Percentiles rank a stretch among this genome's conserved stretches.
These are phyloP conservation scores for Cettia cetti DNA, from an alignment of 2,113 vertebrate genomes.

Conservation along the genomic window DNA sequence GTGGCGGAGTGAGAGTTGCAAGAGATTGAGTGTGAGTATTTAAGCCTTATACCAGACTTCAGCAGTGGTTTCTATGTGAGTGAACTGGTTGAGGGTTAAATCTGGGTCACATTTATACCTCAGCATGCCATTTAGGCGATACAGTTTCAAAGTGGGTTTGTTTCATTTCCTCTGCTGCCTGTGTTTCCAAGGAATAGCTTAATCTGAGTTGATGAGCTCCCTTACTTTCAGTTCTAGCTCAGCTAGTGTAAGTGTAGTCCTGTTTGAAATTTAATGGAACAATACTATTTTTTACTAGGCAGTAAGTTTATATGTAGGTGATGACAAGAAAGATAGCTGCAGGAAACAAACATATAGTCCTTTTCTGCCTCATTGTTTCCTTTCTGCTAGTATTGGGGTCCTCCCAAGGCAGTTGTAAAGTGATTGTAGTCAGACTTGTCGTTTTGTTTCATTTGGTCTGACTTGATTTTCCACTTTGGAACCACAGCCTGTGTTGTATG, in stretches of 20 bases:
- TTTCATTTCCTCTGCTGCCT: neutral
- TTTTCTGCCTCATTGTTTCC: neutral
- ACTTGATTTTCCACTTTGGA: neutral
- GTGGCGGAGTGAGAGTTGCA: neutral
- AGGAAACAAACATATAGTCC: neutral
- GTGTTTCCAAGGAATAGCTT: neutral
- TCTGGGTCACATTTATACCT: neutral
- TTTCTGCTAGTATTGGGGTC: neutral
- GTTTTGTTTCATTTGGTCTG: neutral
- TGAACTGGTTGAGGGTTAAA: neutral
- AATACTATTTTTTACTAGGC: neutral
- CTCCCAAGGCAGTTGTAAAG: neutral
- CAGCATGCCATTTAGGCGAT: neutral
- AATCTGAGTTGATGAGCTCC: neutral
- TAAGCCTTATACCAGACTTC: neutral
- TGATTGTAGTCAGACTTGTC: neutral
- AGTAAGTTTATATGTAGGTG: neutral
- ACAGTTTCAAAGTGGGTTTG: neutral
- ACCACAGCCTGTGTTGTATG: neutral
- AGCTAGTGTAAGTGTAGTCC: neutral
- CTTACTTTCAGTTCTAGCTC: neutral
- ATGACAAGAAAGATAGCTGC: neutral
- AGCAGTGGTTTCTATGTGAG: neutral
- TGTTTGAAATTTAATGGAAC: neutral
- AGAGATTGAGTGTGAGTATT: neutral